Base-by-base conservation (phyloP, 2,113 vertebrate genomes). In the Alosa alosa region DNA sequence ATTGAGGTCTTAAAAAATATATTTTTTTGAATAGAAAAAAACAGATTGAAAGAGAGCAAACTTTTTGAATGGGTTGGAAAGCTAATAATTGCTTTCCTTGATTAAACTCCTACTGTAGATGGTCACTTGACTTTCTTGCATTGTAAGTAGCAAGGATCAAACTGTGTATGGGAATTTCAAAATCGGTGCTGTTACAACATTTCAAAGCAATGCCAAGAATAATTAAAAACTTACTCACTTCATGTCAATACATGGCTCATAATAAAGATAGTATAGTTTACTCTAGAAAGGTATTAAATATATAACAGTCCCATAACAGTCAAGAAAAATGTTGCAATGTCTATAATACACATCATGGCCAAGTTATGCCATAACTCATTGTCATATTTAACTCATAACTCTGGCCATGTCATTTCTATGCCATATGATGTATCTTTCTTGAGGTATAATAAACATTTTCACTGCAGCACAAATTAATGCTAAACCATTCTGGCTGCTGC, bases 1-100 rank as follows among this genome's bases (percentile, higher is more conserved):
- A 90, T 88, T 90, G 87, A 88, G 86, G 82, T 81, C 89, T 87
- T 49, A 86, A 88, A 86, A 88, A 88, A 78, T 36, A 88, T 84
- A 84, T 72, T 81, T 88, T 87, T 87, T 81, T 83, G 86, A 85
- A 82, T 82, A 75, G 44, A 88, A 81, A 82, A 81, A 47, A 31
- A 82, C 52, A 25, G 60, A 82, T 15, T 83, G 25, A 36, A 31
- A 68, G 64, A n/a, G 60, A 72, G 64, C 25, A 72, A 72, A 72
- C 64, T 31, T 72, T 72, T 81, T 83, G 25, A 6, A 90, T 85
- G 78, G 81, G 81, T 82, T 50, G 22, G 13, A 9, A 86, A 52
- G 84, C 82, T 81, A 81, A 78, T 78, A 78, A 78, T 78, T 78
- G 72, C 72, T 84, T 41, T 78, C 47, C 85, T 82, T 86, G 41